Base-by-base conservation (phyloP, 2,888 invertebrate species). In the Scaptomyza reducta region DNA sequence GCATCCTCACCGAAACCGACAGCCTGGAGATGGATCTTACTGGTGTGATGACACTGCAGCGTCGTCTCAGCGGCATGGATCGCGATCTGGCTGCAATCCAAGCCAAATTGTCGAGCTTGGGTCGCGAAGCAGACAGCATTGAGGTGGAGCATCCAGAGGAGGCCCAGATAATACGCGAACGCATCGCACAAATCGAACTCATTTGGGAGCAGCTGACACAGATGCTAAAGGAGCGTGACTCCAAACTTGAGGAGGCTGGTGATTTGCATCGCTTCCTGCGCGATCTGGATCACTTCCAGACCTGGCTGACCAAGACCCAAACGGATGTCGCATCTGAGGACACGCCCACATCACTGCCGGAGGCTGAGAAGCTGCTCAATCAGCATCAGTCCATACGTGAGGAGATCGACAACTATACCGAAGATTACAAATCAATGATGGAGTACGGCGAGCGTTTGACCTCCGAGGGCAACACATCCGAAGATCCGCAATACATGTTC, bases 401-500 rank as follows among this genome's bases (percentile, higher is more conserved):
- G 91, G 99, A 99, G 93, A 99, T 99, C 88, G 99, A 99, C 92
- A 99, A 99, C 90, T 99, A 99, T 92, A 98, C 96, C 56, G 98
- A 98, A 89, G 99, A 99, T 91, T 99, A 98, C 90, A 96, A 96
- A 87, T 97, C 97, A 93, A 99, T 99, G 98, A 99, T 99, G 97
- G 98, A 99, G 90, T 99, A 99, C 90, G 99, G 99, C 42, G 98
- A 98, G 92, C 95, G 96, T 88, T 94, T 99, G 79, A 98, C 98
- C 53, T 95, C 96, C 64, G 96, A 96, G 89, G 96, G 96, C 35
- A 95, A 95, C 35, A 95, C 98, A 77, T 95, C 97, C 91, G 96
- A 98, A 92, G 99, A 99, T 93, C 98, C 99, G 44, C 99, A 99
- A 92, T 99, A 99, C 93, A 99, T 99, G 99, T 99, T 99, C 96